Conservation (phyloP, 2,888 invertebrate species). For the Drosophila cracens region DNA sequence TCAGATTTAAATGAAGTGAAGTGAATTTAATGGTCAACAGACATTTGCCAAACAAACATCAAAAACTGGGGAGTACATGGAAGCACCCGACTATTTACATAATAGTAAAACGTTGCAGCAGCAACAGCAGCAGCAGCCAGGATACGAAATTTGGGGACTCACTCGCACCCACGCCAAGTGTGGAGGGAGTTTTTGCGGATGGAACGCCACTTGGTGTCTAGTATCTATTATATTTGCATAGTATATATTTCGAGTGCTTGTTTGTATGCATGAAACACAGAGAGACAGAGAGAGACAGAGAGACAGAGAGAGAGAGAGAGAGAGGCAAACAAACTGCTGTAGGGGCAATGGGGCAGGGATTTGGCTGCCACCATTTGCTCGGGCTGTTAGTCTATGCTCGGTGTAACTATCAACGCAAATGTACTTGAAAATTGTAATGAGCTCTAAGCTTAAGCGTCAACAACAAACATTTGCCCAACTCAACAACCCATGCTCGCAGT, state of each 20-base stretch:
- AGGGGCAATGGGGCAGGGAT: neutral
- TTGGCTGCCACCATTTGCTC: neutral
- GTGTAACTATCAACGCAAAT: constrained; percentile 82
- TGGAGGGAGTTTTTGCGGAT: constrained; percentile 39
- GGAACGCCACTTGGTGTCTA: constrained; percentile 53
- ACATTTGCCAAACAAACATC: constrained; percentile 68
- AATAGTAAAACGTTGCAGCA: constrained; percentile 53
- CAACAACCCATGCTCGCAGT: constrained; percentile 5
- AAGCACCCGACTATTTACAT: constrained; percentile 54
- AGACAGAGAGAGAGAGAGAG: constrained; percentile 19
- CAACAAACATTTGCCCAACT: constrained; percentile 68
- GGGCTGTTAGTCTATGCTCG: constrained; percentile 46
- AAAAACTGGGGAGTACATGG: constrained; percentile 38
- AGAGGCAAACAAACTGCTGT: constrained; percentile 12
- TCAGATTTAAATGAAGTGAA: constrained; percentile 82
- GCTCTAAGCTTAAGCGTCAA: constrained; percentile 79
- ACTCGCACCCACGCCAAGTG: constrained; percentile 8
- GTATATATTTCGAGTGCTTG: constrained; percentile 80
- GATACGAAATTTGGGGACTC: neutral
- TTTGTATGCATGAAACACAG: constrained; percentile 72
- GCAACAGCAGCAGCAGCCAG: constrained; percentile 20
- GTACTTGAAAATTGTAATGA: constrained; percentile 81
- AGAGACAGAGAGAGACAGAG: neutral
- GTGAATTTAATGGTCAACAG: constrained; percentile 82
- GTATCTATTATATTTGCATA: constrained; percentile 75